These are phyloP conservation scores for Elysia crispata DNA, from an alignment of 2,888 invertebrate genomes.

Conservation along the genomic window DNA sequence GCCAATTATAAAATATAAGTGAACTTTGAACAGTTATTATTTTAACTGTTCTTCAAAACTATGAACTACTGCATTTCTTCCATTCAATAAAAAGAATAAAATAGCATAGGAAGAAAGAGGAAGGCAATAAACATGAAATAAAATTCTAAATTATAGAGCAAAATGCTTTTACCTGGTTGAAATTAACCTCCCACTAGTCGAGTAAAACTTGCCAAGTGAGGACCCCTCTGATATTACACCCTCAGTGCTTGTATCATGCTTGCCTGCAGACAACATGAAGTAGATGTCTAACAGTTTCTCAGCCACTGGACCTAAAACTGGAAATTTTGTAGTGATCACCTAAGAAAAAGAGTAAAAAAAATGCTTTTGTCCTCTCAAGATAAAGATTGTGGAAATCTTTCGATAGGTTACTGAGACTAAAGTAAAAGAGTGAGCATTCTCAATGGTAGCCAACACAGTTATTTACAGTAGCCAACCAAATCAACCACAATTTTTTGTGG, in stretches of 20 bases:
- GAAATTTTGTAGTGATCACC: conserved; percentile 81
- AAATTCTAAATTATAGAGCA: neutral
- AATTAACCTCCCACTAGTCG: conserved; percentile 72
- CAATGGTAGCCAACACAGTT: no score
- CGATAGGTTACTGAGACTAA: no score
- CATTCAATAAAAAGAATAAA: no score
- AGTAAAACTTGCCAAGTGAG: conserved; percentile 66
- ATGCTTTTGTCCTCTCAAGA: no score
- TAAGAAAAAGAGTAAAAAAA: conserved; percentile 39
- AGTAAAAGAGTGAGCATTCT: no score
- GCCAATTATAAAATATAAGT: neutral
- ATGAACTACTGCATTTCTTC: no score
- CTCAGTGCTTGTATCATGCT: conserved; percentile 77
- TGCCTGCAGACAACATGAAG: conserved; percentile 86
- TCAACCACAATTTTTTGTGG: no score
- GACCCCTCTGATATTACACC: conserved; percentile 45
- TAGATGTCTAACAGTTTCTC: conserved; percentile 90
- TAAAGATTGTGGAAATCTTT: no score
- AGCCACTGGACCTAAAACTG: conserved; percentile 85
- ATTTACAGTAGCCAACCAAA: no score
- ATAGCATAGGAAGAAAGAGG: no score
- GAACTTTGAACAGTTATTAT: neutral
- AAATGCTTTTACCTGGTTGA: conserved; percentile 72
- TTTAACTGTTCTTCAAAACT: neutral
- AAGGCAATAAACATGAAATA: no score